Evolutionary conservation across 2,797 vertebrate species (phyloP).

Genomic region (Oophaga sylvatica): DNA sequence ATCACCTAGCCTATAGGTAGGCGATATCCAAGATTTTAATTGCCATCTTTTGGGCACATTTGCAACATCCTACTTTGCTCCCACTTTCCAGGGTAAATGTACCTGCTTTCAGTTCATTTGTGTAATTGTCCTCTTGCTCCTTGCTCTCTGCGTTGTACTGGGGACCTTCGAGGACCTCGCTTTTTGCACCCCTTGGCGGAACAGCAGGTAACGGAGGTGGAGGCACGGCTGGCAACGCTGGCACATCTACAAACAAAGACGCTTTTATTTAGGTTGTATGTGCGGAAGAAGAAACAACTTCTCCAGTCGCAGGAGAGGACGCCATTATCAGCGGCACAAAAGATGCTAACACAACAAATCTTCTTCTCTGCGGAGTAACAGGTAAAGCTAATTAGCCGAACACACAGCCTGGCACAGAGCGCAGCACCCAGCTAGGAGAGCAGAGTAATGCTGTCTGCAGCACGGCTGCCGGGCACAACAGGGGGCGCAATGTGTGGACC

Average conservation of each 20-base stretch:
- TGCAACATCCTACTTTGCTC: neutral
- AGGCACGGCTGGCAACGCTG: conserved; percentile 45
- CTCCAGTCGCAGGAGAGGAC: neutral
- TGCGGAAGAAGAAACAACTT: neutral
- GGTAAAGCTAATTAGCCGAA: conserved; percentile 31
- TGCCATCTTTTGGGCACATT: neutral
- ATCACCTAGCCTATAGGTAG: too few species aligned
- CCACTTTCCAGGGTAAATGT: neutral
- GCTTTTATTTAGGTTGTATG: neutral
- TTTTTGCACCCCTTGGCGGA: conserved; percentile 62
- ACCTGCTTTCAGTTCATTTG: conserved; percentile 54
- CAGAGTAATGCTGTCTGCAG: neutral
- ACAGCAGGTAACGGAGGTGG: conserved; percentile 51
- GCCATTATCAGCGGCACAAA: neutral
- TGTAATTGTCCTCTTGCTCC: conserved; percentile 58
- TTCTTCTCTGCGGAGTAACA: conserved; percentile 5
- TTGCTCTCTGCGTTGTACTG: conserved; percentile 46
- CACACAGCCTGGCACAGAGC: conserved; percentile 3
- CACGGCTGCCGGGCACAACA: neutral
- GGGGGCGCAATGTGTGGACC: neutral
- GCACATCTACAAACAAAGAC: conserved; percentile 3
- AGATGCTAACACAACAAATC: neutral
- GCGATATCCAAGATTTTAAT: too few species aligned
- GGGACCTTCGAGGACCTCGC: conserved; percentile 52
- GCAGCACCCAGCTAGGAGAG: neutral